phyloP scores from a whole-genome alignment of 2,888 invertebrate species.

The Nephrotoma guestfalica region DNA sequence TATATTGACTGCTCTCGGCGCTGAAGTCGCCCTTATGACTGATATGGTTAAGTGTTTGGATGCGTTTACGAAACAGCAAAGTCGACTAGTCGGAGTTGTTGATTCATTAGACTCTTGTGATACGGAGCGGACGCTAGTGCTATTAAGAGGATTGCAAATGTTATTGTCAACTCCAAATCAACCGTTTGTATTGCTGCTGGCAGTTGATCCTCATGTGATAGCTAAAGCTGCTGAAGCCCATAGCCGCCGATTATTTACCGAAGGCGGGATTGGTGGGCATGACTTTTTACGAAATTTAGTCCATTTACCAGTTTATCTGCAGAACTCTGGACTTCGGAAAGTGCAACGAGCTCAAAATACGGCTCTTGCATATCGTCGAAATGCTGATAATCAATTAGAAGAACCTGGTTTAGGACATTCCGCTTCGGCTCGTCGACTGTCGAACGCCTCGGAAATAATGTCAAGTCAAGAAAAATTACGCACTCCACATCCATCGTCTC shows the following conservation, averaged over 20 bases:
- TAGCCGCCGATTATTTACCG: conserved; percentile 72
- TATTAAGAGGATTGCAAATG: conserved; percentile 89
- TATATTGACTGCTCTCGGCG: conserved; percentile 64
- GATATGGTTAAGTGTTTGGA: conserved; percentile 84
- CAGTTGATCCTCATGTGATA: conserved; percentile 97
- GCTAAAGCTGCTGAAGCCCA: conserved; percentile 91
- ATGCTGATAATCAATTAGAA: conserved; percentile 27
- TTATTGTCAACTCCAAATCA: conserved; percentile 86
- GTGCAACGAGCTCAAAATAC: conserved; percentile 78
- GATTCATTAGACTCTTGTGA: conserved; percentile 98
- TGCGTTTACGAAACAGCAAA: conserved; percentile 85
- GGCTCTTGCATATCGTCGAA: conserved; percentile 36
- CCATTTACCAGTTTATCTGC: conserved; percentile 93
- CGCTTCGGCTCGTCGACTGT: conserved; percentile 61
- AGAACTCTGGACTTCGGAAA: conserved; percentile 86
- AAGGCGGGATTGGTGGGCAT: conserved; percentile 79
- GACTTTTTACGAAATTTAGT: conserved; percentile 91
- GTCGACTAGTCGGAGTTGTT: conserved; percentile 85
- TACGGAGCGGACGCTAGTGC: conserved; percentile 83
- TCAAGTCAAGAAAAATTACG: conserved; percentile 65
- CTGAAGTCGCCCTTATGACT: conserved; percentile 75
- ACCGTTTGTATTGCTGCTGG: conserved; percentile 90
- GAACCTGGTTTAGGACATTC: conserved; percentile 29
- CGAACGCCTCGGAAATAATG: conserved; percentile 67
- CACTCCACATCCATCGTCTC: conserved; percentile 21